Evolutionary conservation across 2,888 invertebrate genomes (phyloP).

Genomic region (Athetis lepigone): DNA sequence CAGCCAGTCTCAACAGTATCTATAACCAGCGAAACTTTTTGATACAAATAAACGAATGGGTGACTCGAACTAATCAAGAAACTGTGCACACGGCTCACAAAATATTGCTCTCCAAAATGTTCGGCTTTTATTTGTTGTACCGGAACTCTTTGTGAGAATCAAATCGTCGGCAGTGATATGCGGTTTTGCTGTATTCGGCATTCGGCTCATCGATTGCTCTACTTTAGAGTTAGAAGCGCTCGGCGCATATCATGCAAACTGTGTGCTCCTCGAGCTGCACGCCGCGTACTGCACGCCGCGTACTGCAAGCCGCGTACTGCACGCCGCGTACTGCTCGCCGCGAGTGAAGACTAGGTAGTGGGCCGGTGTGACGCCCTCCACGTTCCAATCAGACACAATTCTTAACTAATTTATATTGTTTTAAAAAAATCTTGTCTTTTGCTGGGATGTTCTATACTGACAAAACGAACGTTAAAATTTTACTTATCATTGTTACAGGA

Average conservation of each 20-base stretch:
- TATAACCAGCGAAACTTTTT: background rate
- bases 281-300: too few species aligned
- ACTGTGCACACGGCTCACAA: slow-evolving; percentile 10
- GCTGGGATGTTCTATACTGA: too few species aligned
- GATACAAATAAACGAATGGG: slow-evolving; percentile 8
- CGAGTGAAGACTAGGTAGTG: slow-evolving; percentile 6
- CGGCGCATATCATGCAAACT: slow-evolving; percentile 35
- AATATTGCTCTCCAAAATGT: slow-evolving; percentile 10
- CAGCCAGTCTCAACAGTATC: background rate
- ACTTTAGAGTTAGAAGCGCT: slow-evolving; percentile 50
- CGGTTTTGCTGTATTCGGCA: slow-evolving; percentile 57
- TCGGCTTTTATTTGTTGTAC: slow-evolving; percentile 26
- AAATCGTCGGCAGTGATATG: slow-evolving; percentile 59
- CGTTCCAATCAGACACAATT: too few species aligned
- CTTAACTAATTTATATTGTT: too few species aligned
- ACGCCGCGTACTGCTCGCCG: background rate
- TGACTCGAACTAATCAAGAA: slow-evolving; percentile 3
- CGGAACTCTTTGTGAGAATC: slow-evolving; percentile 46
- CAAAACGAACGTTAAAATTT: too few species aligned
- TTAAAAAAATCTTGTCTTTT: too few species aligned
- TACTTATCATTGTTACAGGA: too few species aligned
- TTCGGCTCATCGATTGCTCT: slow-evolving; percentile 62
- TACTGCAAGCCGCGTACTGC: background rate
- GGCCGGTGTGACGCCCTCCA: too few species aligned
- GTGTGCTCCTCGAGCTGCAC: background rate